Evolutionary conservation across 2,113 vertebrate species (phyloP), one percentile per base, ranked within the genome.

Genomic region (Dissostichus mawsoni): DNA sequence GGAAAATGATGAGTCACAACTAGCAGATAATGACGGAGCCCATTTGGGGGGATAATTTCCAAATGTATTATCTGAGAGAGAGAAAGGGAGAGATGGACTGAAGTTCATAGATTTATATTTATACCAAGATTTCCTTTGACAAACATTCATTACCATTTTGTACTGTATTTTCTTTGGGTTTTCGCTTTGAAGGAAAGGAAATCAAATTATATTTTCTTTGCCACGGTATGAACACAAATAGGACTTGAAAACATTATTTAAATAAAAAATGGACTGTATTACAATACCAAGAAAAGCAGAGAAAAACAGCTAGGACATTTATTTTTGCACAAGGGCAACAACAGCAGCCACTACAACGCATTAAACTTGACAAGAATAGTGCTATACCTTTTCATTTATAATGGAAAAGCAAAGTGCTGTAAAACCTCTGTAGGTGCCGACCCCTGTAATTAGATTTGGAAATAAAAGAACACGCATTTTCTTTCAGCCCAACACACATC

Each of bases 1-100:
- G 59, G 18, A 75, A 82, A 82, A 64, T 78, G 89, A 90, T 85
- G 86, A 90, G 81, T 89, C 87, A 86, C 79, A 81, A 69, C 68
- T 65, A 75, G 74, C 81, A 74, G 81, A 86, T 84, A 89, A 92
- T 81, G 83, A 84, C 51, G 11, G 83, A 52, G 78, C 76, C 64
- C 58, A 72, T 90, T 90, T 71, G 56, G 64, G 71, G 61, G 69
- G 73, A 87, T 84, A 8, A 88, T 82, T 84, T 77, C 7, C 0
- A 74, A 85, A 83, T 74, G 71, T 77, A 81, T 89, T 79, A 76
- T 58, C 8, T 16, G 23, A 18, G 74, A 50, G 7, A 33, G 52
- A 11, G 23, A 65, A 18, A 66, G 55, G 18, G 17, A 25, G 74
- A 29, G 11, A 48, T 41, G 36, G 36, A 41, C 36, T 41, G 36